phyloP scores from a whole-genome alignment of 1,140 invertebrate genomes.

The Schlechtendalia chinensis region DNA sequence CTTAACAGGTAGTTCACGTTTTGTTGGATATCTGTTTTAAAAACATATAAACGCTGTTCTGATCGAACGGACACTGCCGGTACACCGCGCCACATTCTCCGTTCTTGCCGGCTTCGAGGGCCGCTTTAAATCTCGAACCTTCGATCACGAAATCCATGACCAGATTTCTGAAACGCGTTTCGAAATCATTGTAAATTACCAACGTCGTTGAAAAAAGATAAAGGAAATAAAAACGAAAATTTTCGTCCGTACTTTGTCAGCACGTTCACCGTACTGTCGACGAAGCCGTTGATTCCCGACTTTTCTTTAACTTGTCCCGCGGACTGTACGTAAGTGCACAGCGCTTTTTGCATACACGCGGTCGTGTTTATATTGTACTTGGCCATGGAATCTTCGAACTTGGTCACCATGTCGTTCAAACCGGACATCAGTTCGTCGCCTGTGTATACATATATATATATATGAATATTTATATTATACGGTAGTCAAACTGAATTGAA shows the following conservation, averaged over 20 bases:
- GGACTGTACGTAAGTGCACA: slow-evolving; percentile 72
- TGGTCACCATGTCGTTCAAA: slow-evolving; percentile 66
- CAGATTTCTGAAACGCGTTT: slow-evolving; percentile 66
- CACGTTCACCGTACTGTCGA: slow-evolving; percentile 67
- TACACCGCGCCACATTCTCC: slow-evolving; percentile 65
- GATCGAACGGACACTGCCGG: slow-evolving; percentile 65
- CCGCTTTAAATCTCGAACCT: slow-evolving; percentile 74
- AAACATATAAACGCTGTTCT: slow-evolving; percentile 60
- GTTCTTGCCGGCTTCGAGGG: slow-evolving; percentile 66
- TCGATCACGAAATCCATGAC: slow-evolving; percentile 70
- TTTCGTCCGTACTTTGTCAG: slow-evolving; percentile 63
- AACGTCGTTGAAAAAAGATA: too few relatives aligned
- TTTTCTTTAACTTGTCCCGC: slow-evolving; percentile 57
- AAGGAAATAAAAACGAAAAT: too few relatives aligned
- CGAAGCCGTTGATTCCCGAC: slow-evolving; percentile 52
- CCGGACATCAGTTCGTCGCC: slow-evolving; percentile 54
- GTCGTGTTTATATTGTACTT: slow-evolving; percentile 75
- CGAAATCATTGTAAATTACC: too few relatives aligned
- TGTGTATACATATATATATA: too few relatives aligned
- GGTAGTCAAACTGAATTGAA: too few relatives aligned
- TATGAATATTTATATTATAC: too few relatives aligned
- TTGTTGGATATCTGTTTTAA: slow-evolving; percentile 47
- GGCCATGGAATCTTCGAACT: slow-evolving; percentile 69
- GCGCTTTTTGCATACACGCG: slow-evolving; percentile 73
- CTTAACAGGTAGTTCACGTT: not conserved